These are phyloP conservation scores for Prunella fulvescens DNA, from an alignment of 2,113 vertebrate genomes.

Conservation along the genomic window DNA sequence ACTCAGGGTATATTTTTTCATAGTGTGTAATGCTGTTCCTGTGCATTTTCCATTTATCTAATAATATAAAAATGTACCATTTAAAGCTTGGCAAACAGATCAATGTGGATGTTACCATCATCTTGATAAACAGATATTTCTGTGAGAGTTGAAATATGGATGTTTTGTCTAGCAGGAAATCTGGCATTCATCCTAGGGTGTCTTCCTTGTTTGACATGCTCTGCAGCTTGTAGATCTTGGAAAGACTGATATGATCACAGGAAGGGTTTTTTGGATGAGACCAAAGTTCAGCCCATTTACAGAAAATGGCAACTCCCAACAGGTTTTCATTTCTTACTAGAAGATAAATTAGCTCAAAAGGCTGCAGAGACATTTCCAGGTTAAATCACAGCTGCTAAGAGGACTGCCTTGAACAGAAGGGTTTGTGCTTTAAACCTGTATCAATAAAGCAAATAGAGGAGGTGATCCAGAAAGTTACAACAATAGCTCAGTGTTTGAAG, in stretches of 20 bases:
- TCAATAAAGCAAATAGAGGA: neutral
- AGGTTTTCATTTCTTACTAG: neutral
- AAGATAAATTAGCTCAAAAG: neutral
- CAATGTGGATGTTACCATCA: neutral
- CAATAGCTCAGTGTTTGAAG: neutral
- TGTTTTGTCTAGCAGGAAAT: neutral
- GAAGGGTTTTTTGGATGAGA: neutral
- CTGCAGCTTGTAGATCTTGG: neutral
- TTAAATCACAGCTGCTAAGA: neutral
- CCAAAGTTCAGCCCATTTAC: neutral
- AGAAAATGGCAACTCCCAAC: neutral
- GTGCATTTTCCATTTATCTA: neutral
- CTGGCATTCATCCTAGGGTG: neutral
- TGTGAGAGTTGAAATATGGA: neutral
- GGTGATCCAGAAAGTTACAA: neutral
- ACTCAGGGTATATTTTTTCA: neutral
- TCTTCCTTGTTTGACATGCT: neutral
- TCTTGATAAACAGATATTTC: slow-evolving; percentile 16
- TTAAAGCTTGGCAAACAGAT: neutral
- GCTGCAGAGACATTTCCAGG: neutral
- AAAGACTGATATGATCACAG: neutral
- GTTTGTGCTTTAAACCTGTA: neutral
- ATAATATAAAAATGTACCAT: neutral
- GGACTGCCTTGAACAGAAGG: neutral
- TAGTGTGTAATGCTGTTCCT: neutral